Percentiles rank a stretch among this genome's conserved stretches.
These are phyloP conservation scores for Cichladusa arquata DNA, from an alignment of 2,113 vertebrate species.

Conservation along the genomic window DNA sequence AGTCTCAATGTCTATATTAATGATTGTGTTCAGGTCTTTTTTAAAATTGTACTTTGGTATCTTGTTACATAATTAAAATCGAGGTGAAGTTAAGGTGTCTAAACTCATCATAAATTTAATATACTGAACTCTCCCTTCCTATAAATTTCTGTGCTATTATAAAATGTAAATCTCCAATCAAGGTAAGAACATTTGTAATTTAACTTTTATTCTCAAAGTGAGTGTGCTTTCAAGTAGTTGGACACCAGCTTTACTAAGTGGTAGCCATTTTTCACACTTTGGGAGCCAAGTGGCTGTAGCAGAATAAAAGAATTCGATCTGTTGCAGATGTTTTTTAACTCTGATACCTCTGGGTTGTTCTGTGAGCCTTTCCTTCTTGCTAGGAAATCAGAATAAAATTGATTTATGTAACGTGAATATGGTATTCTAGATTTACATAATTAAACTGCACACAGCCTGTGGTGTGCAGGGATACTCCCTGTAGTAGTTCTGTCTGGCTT, in stretches of 20 bases:
- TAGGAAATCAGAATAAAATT: neutral
- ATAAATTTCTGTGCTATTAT: neutral
- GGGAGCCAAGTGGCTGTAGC: slow-evolving; percentile 10
- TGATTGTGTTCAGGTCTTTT: neutral
- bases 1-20: neutral
- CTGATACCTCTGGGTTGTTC: neutral
- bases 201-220: neutral
- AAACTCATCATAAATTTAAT: neutral
- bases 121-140: neutral
- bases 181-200: slow-evolving; percentile 1
- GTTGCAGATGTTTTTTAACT: slow-evolving; percentile 50
- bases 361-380: neutral
- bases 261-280: slow-evolving; percentile 41
- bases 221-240: slow-evolving; percentile 26
- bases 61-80: neutral
- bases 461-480: neutral
- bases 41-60: neutral
- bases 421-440: neutral
- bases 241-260: neutral
- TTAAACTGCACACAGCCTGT: neutral
- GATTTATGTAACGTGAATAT: neutral
- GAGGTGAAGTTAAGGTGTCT: neutral
- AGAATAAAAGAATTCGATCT: slow-evolving; percentile 17
- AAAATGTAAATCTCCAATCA: neutral
- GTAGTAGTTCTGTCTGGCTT: neutral